A percentile compares a stretch with the other conserved stretches of the same genome.
These are phyloP conservation scores for Drosophila quasianomalipes DNA, from an alignment of 2,888 invertebrate species.

Conservation along the genomic window DNA sequence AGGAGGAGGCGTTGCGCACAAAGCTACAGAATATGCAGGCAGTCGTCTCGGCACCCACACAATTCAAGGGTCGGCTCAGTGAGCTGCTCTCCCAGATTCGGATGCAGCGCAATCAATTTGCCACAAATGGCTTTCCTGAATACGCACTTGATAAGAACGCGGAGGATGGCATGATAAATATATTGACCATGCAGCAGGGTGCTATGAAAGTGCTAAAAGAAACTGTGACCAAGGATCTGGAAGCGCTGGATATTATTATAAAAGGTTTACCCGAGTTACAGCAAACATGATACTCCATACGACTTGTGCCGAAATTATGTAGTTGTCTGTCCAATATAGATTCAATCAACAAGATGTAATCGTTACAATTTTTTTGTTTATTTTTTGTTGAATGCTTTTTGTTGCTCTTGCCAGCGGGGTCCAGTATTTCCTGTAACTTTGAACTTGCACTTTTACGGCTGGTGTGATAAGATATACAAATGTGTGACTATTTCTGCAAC, in stretches of 20 bases:
- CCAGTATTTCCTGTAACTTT: slow-evolving; percentile 72
- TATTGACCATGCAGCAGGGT: slow-evolving; percentile 94
- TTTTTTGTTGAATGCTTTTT: slow-evolving; percentile 22
- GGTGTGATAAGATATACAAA: slow-evolving; percentile 40
- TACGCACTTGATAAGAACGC: slow-evolving; percentile 93
- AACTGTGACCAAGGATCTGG: slow-evolving; percentile 92
- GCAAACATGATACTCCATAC: slow-evolving; percentile 51
- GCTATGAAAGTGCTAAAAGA: slow-evolving; percentile 94
- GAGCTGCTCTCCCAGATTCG: slow-evolving; percentile 95
- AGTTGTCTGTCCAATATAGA: slow-evolving; percentile 55
- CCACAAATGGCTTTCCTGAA: slow-evolving; percentile 88
- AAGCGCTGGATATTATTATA: slow-evolving; percentile 91
- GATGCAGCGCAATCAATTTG: slow-evolving; percentile 89
- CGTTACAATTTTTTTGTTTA: slow-evolving; percentile 49
- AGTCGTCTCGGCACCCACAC: slow-evolving; percentile 95
- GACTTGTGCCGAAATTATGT: slow-evolving; percentile 35
- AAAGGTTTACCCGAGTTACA: slow-evolving; percentile 90
- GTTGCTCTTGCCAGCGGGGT: slow-evolving; percentile 17
- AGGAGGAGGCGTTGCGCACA: slow-evolving; percentile 95
- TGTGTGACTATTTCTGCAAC: slow-evolving; percentile 42
- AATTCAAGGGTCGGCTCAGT: slow-evolving; percentile 96
- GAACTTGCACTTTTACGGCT: slow-evolving; percentile 79
- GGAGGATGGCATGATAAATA: slow-evolving; percentile 91
- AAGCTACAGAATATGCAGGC: slow-evolving; percentile 94
- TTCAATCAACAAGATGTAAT: slow-evolving; percentile 61